Percentiles rank a stretch among this genome's conserved stretches.
Conservation (phyloP, 1,140 invertebrate species). For the Zaprionus lachaisei region DNA sequence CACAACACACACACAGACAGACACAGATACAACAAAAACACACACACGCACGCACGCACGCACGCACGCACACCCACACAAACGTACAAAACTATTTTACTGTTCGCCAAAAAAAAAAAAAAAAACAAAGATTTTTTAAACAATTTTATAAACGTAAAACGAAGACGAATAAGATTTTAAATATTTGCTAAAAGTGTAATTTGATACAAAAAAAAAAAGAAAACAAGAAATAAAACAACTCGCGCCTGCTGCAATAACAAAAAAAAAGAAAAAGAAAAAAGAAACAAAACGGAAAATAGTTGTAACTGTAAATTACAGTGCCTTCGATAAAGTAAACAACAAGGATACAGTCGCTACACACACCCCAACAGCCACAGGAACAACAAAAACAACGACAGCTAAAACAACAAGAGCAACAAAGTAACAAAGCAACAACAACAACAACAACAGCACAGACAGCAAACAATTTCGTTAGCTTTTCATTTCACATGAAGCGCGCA, state of each 20-base stretch:
- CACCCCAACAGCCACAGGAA: conserved; percentile 26
- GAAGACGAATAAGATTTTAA: conserved; percentile 25
- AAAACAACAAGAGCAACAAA: conserved; percentile 15
- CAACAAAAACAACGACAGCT: conserved; percentile 18
- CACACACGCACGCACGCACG: conserved; percentile 20
- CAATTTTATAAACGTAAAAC: conserved; percentile 50
- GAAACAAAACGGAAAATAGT: conserved; percentile 53
- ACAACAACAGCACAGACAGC: conserved; percentile 28
- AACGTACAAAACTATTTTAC: conserved; percentile 33
- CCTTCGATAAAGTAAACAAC: conserved; percentile 67
- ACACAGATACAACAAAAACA: conserved; percentile 25
- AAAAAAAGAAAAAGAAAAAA: conserved; percentile 6
- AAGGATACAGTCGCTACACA: conserved; percentile 37
- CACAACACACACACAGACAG: conserved; percentile 38
- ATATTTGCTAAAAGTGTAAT: conserved; percentile 74
- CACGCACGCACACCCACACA: conserved; percentile 25
- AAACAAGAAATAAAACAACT: conserved; percentile 20
- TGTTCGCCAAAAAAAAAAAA: conserved; percentile 28
- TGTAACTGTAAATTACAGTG: conserved; percentile 75
- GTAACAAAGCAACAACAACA: conserved; percentile 6
- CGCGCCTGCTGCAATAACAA: conserved; percentile 36
- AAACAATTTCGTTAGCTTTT: conserved; percentile 43
- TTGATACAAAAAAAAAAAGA: conserved; percentile 49
- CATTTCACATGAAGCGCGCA: conserved; percentile 37
- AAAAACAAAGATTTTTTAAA: conserved; percentile 53